phyloP scores from a whole-genome alignment of 2,888 invertebrate genomes.

The Dioctria rufipes region DNA sequence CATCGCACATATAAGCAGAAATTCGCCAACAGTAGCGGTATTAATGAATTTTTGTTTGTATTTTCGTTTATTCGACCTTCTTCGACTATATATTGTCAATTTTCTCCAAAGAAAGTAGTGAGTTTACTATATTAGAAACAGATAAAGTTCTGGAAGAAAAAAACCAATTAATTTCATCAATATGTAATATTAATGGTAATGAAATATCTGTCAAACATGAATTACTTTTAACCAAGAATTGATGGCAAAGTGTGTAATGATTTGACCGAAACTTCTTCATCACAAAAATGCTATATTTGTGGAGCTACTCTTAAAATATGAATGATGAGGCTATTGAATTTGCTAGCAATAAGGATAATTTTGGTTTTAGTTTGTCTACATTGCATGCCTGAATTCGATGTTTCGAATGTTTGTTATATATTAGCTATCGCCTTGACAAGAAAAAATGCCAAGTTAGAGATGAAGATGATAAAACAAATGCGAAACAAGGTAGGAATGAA shows the following conservation, averaged over 20 bases:
- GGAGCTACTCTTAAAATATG: not conserved
- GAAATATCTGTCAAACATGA: constrained; percentile 15
- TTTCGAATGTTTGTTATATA: constrained; percentile 5
- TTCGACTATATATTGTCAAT: not conserved
- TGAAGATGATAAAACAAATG: not conserved
- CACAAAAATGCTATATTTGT: not conserved
- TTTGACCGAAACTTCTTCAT: not conserved
- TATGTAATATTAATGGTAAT: not conserved
- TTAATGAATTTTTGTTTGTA: not conserved
- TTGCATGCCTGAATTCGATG: not conserved
- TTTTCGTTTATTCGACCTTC: not conserved
- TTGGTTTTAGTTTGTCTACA: constrained; percentile 7
- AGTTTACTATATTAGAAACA: not conserved
- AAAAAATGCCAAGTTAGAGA: not conserved
- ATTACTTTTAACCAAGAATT: not conserved
- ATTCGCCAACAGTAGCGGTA: not conserved
- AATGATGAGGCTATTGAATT: not conserved
- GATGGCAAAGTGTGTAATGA: not conserved
- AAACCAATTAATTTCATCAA: not conserved
- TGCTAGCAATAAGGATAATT: not conserved
- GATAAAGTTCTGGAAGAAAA: constrained; percentile 7
- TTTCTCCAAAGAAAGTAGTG: constrained; percentile 1
- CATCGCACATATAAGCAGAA: no score
- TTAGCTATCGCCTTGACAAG: constrained; percentile 6
- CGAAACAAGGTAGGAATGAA: not conserved